Evolutionary conservation across 2,113 vertebrate species (phyloP), one percentile per base, ranked within the genome.

Genomic region (Puffinus mauretanicus): DNA sequence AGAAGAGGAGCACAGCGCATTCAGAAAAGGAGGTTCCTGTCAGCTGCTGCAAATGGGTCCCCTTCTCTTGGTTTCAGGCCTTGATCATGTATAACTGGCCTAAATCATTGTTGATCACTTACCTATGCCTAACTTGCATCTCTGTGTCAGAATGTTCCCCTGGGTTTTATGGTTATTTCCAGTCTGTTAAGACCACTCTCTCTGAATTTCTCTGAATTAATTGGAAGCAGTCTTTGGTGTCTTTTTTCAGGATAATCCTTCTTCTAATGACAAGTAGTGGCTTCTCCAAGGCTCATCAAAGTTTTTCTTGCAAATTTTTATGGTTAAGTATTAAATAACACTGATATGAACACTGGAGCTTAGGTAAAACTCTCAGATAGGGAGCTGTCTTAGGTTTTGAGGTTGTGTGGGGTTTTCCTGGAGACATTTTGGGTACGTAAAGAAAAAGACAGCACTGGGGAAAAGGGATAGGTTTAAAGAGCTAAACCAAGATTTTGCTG

Each of bases 111-210:
- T 57, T 96, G 70, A 92, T 92, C 44, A 29, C 10, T 60, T 73
- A 27, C 40, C 60, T 70, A 30, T 38, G 30, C 25, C 47, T 90
- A 71, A 40, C 19, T 69, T 69, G 22, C 40, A 47, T 32, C 40
- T 71, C 44, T 46, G 10, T 40, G 40, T 90, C 60, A 60, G 51
- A 86, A 82, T 92, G 36, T 61, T 44, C 64, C 49, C 69, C 67
- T 86, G 55, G 40, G 32, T 90, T 95, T 97, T 96, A 62, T 79
- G 46, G 27, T 76, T 93, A 95, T 94, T 92, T 76, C 34, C 54
- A 51, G 10, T 65, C 61, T 87, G 29, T 81, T 81, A 86, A 90
- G 61, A n/a, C 34, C n/a, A 76, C n/a, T 93, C 71, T 32, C 30
- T 82, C 69, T 87, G 90, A 92, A 88, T 5, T n/a, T 54, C 69